Evolutionary conservation across 2,113 vertebrate genomes (phyloP).

Genomic region (Onychostruthus taczanowskii): DNA sequence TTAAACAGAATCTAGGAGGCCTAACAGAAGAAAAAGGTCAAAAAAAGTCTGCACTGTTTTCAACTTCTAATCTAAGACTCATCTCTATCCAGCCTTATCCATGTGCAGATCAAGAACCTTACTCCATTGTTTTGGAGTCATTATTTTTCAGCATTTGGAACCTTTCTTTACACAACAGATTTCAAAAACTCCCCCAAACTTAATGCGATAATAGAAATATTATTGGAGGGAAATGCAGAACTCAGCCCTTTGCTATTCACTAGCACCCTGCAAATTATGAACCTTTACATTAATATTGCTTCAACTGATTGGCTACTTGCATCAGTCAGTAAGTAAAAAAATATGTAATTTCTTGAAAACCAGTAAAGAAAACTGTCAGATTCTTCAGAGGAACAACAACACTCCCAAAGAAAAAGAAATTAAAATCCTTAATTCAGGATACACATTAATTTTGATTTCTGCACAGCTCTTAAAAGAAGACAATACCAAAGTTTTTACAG

Average conservation of each 20-base stretch:
- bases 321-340: background rate
- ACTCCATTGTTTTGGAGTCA: background rate
- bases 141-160: background rate
- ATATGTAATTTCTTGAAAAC: background rate
- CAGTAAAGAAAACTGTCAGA: background rate
- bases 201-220: background rate
- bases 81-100: background rate
- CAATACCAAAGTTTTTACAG: background rate
- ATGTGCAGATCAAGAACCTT: background rate
- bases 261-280: background rate
- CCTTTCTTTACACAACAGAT: background rate
- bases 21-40: background rate
- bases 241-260: background rate
- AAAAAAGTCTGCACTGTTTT: background rate
- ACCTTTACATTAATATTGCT: background rate
- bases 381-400: background rate
- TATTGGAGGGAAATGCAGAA: background rate
- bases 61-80: background rate
- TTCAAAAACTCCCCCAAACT: background rate
- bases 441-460: background rate
- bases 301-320: background rate
- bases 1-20: background rate
- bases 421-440: background rate
- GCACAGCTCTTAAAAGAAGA: background rate
- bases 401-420: background rate